phyloP scores from a whole-genome alignment of 2,113 vertebrate species.

The Orthonyx spaldingii region DNA sequence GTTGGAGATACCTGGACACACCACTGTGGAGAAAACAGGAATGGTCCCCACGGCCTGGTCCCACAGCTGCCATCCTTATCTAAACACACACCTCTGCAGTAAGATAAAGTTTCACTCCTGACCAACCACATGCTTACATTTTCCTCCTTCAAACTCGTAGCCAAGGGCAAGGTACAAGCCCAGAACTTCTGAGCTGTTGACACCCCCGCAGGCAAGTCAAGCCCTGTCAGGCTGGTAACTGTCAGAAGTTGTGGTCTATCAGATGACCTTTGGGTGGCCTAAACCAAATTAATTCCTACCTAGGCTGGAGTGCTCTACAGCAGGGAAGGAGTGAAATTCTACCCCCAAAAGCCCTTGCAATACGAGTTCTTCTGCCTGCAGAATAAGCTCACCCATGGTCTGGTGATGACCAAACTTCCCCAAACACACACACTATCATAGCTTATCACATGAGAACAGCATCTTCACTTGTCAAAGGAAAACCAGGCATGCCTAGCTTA shows the following conservation, averaged over 20 bases:
- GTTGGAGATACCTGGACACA: neutral
- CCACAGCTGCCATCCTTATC: neutral
- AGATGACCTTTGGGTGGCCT: neutral
- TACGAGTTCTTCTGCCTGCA: neutral
- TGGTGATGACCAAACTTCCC: neutral
- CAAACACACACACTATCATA: neutral
- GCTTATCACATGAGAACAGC: neutral
- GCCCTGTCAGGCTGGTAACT: neutral
- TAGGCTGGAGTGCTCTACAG: neutral
- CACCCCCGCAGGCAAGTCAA: neutral
- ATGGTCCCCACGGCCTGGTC: neutral
- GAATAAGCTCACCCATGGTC: neutral
- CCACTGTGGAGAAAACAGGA: neutral
- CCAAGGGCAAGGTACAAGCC: neutral
- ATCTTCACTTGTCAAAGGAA: neutral
- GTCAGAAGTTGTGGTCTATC: neutral
- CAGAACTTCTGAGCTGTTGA: neutral
- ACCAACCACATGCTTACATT: neutral
- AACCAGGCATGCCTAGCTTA: neutral
- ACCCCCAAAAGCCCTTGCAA: neutral
- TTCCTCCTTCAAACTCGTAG: neutral
- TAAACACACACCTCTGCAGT: neutral
- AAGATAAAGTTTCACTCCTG: neutral
- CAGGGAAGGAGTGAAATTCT: neutral
- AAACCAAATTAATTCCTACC: neutral